Evolutionary conservation across 2,888 invertebrate genomes (phyloP).

Genomic region (Ophion slaviceki): DNA sequence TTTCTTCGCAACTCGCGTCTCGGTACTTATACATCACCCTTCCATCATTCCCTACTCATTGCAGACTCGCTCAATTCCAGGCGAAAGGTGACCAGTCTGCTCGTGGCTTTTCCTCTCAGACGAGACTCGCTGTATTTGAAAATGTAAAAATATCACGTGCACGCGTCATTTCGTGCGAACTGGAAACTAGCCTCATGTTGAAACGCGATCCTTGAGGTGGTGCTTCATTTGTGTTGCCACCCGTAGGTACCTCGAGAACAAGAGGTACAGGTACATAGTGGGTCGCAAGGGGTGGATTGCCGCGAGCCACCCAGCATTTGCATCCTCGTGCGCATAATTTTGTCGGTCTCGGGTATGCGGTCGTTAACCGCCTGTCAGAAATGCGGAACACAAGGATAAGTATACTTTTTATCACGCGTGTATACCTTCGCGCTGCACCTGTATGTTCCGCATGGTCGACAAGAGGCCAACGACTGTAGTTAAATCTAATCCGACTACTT

Average conservation of each 20-base stretch:
- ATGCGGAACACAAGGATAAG: conserved; percentile 56
- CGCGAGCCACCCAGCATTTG: conserved; percentile 64
- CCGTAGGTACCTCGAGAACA: conserved; percentile 43
- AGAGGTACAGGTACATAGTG: conserved; percentile 9
- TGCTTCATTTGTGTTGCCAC: conserved; percentile 50
- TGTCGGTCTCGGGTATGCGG: conserved; percentile 50
- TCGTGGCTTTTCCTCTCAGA: not conserved
- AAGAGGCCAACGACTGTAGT: conserved; percentile 1
- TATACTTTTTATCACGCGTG: conserved; percentile 60
- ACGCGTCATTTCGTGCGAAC: conserved; percentile 44
- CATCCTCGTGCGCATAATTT: conserved; percentile 71
- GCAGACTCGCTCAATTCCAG: conserved; percentile 6
- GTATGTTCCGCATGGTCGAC: conserved; percentile 19
- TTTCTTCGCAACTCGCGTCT: not conserved
- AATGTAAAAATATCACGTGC: conserved; percentile 64
- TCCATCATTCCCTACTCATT: not conserved
- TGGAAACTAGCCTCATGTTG: conserved; percentile 43
- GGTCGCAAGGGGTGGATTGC: conserved; percentile 34
- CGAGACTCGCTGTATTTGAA: conserved; percentile 47
- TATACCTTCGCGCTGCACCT: conserved; percentile 14
- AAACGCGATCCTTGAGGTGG: conserved; percentile 43
- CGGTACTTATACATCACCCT: not conserved
- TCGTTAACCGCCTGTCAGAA: conserved; percentile 63
- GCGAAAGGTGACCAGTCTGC: not conserved
- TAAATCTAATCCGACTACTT: conserved; percentile 36